Percentiles rank a stretch among this genome's conserved stretches.
phyloP scores from a whole-genome alignment of 2,797 vertebrate species.

The Coracias cyanogaster region DNA sequence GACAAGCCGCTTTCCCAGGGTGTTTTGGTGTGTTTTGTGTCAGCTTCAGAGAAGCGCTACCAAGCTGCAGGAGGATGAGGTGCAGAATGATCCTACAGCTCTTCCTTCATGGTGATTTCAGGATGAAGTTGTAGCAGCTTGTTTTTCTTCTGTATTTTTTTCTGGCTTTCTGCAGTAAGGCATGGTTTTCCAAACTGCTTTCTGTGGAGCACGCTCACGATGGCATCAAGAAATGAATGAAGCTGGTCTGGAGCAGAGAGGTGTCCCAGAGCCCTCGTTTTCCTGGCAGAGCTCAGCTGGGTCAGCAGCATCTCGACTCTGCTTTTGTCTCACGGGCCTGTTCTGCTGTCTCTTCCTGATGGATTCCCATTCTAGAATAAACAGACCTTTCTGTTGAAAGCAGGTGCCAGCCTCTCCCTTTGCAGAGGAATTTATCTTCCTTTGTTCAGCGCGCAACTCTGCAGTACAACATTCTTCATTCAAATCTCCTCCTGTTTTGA shows the following conservation, averaged over 20 bases:
- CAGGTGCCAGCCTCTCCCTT: constrained; percentile 27
- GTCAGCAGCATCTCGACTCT: not conserved
- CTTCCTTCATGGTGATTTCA: not conserved
- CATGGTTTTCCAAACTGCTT: not conserved
- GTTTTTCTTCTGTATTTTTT: not conserved
- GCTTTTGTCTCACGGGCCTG: not conserved
- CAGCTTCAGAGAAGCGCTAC: not conserved
- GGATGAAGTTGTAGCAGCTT: not conserved
- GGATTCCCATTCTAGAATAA: constrained; percentile 51
- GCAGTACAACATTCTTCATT: constrained; percentile 31
- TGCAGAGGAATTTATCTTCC: not conserved
- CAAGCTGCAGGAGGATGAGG: not conserved
- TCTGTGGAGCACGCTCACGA: not conserved
- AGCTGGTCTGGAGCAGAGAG: not conserved
- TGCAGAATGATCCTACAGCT: not conserved
- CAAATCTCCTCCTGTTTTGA: constrained; percentile 17
- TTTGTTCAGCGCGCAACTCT: not conserved
- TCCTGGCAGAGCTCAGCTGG: not conserved
- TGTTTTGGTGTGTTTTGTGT: too few species aligned
- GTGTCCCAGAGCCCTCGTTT: not conserved
- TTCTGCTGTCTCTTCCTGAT: not conserved
- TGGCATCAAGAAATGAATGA: not conserved
- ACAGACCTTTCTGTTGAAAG: constrained; percentile 28
- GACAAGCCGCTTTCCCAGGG: not conserved
- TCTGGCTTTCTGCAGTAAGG: not conserved